A percentile compares a stretch with the other conserved stretches of the same genome.
phyloP scores from a whole-genome alignment of 2,797 vertebrate genomes.

The Spinus olivaceus region DNA sequence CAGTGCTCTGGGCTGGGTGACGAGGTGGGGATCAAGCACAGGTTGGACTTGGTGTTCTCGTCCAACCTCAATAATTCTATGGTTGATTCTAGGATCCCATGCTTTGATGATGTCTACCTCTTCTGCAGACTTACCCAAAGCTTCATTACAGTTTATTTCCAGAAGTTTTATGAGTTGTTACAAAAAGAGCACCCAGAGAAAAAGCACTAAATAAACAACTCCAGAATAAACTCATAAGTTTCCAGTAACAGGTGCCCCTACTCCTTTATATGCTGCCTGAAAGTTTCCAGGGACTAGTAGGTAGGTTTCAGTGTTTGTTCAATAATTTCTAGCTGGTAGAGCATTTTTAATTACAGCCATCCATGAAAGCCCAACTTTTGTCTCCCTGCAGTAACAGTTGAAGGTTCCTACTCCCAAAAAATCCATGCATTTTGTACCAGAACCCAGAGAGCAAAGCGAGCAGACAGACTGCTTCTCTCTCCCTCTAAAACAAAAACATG shows the following conservation, averaged over 20 bases:
- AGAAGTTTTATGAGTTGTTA: not conserved
- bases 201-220: not conserved
- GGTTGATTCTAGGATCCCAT: not conserved
- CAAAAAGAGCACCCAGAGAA: not conserved
- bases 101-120: not conserved
- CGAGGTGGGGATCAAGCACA: accelerated
- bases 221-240: not conserved
- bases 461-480: not conserved
- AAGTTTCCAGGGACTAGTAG: not conserved
- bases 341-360: not conserved
- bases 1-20: not conserved
- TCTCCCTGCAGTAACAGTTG: not conserved
- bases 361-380: not conserved
- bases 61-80: not conserved
- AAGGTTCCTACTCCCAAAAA: not conserved
- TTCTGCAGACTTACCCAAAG: not conserved
- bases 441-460: not conserved
- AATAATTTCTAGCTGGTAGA: not conserved
- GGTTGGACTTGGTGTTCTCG: not conserved
- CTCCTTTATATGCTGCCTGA: not conserved
- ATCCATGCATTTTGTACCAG: not conserved
- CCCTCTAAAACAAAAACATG: not conserved
- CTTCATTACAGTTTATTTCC: not conserved
- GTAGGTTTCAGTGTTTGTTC: not conserved
- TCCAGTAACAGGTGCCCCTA: not conserved